Conservation (phyloP, 2,888 invertebrate genomes). For the Plutella xylostella region DNA sequence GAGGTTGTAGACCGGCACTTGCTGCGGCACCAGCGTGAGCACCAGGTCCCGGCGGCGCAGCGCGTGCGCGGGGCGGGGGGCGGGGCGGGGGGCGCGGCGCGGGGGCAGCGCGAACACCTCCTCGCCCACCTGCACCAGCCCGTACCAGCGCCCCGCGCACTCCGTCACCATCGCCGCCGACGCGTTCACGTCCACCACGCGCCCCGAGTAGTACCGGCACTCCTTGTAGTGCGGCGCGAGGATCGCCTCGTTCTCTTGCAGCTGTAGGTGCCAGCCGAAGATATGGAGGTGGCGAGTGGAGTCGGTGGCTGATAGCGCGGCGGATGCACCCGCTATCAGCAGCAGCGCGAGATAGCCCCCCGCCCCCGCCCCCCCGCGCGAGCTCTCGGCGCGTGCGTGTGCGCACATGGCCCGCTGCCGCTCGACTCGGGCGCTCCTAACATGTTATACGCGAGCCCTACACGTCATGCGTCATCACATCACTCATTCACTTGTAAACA, state of each 20-base stretch:
- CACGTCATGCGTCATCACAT: slow-evolving; percentile 7
- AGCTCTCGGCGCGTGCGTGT: slow-evolving; percentile 52
- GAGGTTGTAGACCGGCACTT: slow-evolving; percentile 43
- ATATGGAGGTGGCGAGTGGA: slow-evolving; percentile 38
- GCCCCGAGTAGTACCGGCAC: slow-evolving; percentile 54
- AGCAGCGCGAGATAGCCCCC: neutral
- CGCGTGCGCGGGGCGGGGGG: slow-evolving; percentile 43
- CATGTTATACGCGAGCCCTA: slow-evolving; percentile 38
- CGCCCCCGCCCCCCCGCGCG: slow-evolving; percentile 36
- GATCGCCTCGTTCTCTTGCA: slow-evolving; percentile 51
- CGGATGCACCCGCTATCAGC: slow-evolving; percentile 22
- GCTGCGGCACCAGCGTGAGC: slow-evolving; percentile 41
- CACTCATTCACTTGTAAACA: slow-evolving; percentile 56
- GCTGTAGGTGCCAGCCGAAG: slow-evolving; percentile 51
- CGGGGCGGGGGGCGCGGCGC: slow-evolving; percentile 21
- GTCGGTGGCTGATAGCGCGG: slow-evolving; percentile 30
- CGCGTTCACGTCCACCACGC: slow-evolving; percentile 38
- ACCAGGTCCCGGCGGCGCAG: slow-evolving; percentile 48
- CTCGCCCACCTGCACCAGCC: slow-evolving; percentile 53
- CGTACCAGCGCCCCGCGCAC: slow-evolving; percentile 64
- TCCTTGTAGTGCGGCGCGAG: slow-evolving; percentile 54
- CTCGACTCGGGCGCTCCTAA: slow-evolving; percentile 56
- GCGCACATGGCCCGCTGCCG: slow-evolving; percentile 65
- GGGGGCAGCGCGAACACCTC: slow-evolving; percentile 65
- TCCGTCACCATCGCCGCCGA: slow-evolving; percentile 66